phyloP scores from a whole-genome alignment of 2,888 invertebrate genomes.

The Dyspetes luteomarginatus region DNA sequence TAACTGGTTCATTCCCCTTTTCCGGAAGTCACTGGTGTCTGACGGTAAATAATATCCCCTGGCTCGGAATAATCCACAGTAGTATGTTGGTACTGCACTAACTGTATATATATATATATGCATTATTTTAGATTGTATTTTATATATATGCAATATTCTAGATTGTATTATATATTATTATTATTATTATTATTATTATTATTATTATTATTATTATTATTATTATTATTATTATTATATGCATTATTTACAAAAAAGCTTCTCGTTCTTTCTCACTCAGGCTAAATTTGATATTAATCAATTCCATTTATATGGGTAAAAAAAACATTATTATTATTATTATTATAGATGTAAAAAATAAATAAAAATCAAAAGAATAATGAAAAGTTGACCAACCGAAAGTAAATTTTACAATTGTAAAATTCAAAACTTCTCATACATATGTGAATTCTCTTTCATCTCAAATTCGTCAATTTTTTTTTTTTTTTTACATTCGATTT shows the following conservation, averaged over 20 bases:
- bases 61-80: neutral
- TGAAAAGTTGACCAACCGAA: neutral
- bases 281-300: no score
- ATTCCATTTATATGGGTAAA: no score
- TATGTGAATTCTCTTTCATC: no score
- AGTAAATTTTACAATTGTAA: neutral
- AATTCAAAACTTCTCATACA: no score
- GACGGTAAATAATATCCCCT: neutral
- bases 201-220: no score
- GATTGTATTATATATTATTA: no score
- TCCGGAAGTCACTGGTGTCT: slow-evolving; percentile 4
- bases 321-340: neutral
- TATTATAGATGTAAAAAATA: neutral
- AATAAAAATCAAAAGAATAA: neutral
- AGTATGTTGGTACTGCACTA: neutral
- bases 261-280: neutral
- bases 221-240: no score
- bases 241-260: no score
- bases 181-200: no score
- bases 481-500: no score
- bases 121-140: neutral
- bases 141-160: no score
- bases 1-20: slow-evolving; percentile 24
- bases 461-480: no score
- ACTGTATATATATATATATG: neutral